phyloP scores from a whole-genome alignment of 2,888 invertebrate genomes.

The Bursaphelenchus okinawaensis region DNA sequence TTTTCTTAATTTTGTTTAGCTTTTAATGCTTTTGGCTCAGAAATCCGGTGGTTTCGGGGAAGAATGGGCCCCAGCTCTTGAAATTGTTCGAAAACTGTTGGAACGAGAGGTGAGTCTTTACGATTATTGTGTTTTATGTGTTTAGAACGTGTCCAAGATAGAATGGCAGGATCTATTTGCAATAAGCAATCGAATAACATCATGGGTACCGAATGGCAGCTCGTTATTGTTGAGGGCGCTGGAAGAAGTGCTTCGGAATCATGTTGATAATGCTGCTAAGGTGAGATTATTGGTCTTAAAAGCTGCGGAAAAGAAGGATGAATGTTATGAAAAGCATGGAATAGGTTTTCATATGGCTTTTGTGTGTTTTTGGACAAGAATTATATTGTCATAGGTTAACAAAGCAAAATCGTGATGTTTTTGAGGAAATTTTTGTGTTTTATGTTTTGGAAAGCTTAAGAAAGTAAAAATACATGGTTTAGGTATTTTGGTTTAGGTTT shows the following conservation, averaged over 20 bases:
- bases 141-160: constrained; percentile 78
- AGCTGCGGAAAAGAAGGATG: too few relatives aligned
- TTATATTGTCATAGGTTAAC: too few relatives aligned
- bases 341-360: too few relatives aligned
- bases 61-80: constrained; percentile 91
- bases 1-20: too few relatives aligned
- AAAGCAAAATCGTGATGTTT: too few relatives aligned
- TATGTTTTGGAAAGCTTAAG: too few relatives aligned
- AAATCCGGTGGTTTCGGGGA: constrained; percentile 68
- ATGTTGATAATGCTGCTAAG: constrained; percentile 37
- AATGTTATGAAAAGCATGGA: too few relatives aligned
- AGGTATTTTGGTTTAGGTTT: too few relatives aligned
- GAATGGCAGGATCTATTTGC: constrained; percentile 77
- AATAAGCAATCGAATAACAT: constrained; percentile 82
- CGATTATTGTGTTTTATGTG: neutral
- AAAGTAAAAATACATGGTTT: too few relatives aligned
- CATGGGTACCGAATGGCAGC: constrained; percentile 89
- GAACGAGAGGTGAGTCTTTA: constrained; percentile 66
- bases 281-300: too few relatives aligned
- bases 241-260: constrained; percentile 30
- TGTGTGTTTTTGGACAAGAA: too few relatives aligned
- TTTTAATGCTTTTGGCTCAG: neutral
- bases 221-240: constrained; percentile 54
- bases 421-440: too few relatives aligned
- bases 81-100: constrained; percentile 83